Evolutionary conservation across 2,888 invertebrate species (phyloP).

Genomic region (Pseudococcus longispinus): DNA sequence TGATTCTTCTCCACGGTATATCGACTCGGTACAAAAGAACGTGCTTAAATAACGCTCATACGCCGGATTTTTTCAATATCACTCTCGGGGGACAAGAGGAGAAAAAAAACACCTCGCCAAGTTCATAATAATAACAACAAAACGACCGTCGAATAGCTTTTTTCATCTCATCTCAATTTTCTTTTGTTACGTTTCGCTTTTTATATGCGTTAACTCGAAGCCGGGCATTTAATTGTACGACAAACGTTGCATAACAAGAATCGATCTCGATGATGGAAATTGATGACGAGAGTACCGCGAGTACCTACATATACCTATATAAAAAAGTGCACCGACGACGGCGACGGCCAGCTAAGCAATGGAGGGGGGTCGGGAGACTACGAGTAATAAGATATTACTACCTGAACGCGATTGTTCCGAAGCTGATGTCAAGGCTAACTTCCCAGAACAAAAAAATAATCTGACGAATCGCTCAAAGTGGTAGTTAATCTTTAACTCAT

Average conservation of each 20-base stretch:
- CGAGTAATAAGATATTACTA: slow-evolving; percentile 50
- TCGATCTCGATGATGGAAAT: slow-evolving; percentile 38
- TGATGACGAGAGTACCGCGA: slow-evolving; percentile 37
- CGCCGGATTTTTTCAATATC: background rate
- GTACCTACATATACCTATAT: background rate
- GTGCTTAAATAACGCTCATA: background rate
- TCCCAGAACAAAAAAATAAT: slow-evolving; percentile 43
- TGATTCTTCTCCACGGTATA: slow-evolving; percentile 11
- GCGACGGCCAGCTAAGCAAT: background rate
- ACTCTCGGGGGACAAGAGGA: background rate
- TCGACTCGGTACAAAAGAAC: background rate
- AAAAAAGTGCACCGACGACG: background rate
- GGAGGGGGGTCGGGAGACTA: background rate
- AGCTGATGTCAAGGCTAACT: slow-evolving; percentile 53
- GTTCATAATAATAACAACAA: background rate
- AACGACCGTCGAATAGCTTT: slow-evolving; percentile 14
- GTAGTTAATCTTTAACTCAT: slow-evolving; percentile 42
- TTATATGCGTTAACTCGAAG: slow-evolving; percentile 5
- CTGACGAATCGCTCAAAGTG: slow-evolving; percentile 38
- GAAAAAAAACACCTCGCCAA: background rate
- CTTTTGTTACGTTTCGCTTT: slow-evolving; percentile 21
- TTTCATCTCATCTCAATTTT: slow-evolving; percentile 35
- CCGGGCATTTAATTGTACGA: slow-evolving; percentile 33
- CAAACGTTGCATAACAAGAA: slow-evolving; percentile 42
- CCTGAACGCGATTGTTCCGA: slow-evolving; percentile 53